Base-by-base conservation (phyloP, 2,113 vertebrate species). In the Xenopus borealis region DNA sequence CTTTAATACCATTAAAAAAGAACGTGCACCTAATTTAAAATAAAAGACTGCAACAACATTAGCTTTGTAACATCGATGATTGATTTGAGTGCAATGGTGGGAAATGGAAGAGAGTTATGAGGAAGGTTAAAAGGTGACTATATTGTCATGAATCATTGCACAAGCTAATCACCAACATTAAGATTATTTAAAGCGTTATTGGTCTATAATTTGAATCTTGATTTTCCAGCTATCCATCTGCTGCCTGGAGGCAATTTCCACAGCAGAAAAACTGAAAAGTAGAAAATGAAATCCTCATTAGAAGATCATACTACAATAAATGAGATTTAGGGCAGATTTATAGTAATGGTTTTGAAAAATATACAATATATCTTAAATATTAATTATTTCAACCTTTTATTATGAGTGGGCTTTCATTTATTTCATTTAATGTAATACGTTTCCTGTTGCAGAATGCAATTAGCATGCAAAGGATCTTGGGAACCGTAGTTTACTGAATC, bases 181-280 rank as follows among this genome's bases (percentile, higher is more conserved):
- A 55, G 69, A 67, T 74, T 67, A 79, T 68, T 72, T 71, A 79
- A 82, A 73, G 80, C 72, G 82, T 80, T 74, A 80, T 40, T 53
- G 71, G 78, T 65, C 77, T 23, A 11, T 63, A 75, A 72, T 67
- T 79, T 20, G 40, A 27, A 66, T 81, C 62, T 72, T 78, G 67
- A 79, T 74, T 79, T 27, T 62, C 59, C 67, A 78, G 79, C 75
- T 81, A 78, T 64, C 64, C 79, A 79, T 83, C 79, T 79, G 80
- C 59, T 82, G 76, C 80, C 78, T 79, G 59, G 17, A 85, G 75
- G 72, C 23, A 27, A 27, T 27, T 27, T 27, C 23, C 23, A 27
- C 23, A 27, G 23, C 23, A 27, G 23, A 53, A 71, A 52, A 80
- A 77, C 66, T 7, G 71, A 78, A 46, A 79, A 63, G 57, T 61